Evolutionary conservation across 2,888 invertebrate genomes (phyloP), one percentile per base, ranked within the genome.

Genomic region (Pherbina coryleti): DNA sequence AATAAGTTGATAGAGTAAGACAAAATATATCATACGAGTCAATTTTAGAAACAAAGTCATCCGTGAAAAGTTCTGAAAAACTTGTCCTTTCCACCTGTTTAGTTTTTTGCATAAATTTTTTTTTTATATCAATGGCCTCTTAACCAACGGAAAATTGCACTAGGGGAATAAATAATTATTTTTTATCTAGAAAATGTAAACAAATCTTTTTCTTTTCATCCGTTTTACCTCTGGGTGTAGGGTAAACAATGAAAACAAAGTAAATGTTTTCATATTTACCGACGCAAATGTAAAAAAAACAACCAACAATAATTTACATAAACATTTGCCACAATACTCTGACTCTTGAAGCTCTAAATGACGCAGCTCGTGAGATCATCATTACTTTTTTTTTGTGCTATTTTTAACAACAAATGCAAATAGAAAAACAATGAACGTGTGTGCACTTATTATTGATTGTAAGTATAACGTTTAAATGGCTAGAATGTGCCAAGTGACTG

Each of bases 331-430:
- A 37, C 62, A 34, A 44, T 49, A 11, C 62, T 51, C 14, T 31
- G 22, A 5, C 11, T 28, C 7, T 7, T 34, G 31, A 22, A 31
- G 53, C 22, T 1, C 71, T 28, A 17, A 66, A 34, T 19, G 22
- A 34, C 34, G 53, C 22, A 25, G 31, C 22, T 76, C 31, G 76
- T 79, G 76, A 79, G 79, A 79, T 79, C 79, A 79, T 79, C 79
- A 76, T 73, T 55, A 19, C 44, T 53, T 55, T 55, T 14, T 44
- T 11, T 37, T 8, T 44, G 22, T 28, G 76, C 72, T 78, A 73
- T 79, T 79, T 76, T 62, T 78, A 78, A 64, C 37, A 55, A 28
- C 55, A 74, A 60, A 70, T 70, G 44, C 25, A 71, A 14, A 75
- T n/a, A 66, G 7, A 55, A 25, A 31, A 75, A 22, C 28, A 25